A percentile compares a stretch with the other conserved stretches of the same genome.
Evolutionary conservation across 2,888 invertebrate species (phyloP).

Genomic region (Tipula vernalis): DNA sequence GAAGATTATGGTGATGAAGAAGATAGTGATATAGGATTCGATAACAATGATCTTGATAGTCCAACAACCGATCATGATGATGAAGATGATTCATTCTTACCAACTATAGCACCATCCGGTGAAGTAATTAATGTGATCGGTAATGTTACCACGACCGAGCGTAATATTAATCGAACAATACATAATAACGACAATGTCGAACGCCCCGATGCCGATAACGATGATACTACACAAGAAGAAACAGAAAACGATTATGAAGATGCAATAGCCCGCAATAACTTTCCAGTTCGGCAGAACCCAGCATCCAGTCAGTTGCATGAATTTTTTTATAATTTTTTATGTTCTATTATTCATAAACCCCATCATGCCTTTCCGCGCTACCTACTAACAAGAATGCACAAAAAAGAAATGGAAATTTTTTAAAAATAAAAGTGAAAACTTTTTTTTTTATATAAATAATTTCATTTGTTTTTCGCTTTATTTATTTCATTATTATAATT

Average conservation of each 20-base stretch:
- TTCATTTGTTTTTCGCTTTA: neutral
- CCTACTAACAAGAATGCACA: neutral
- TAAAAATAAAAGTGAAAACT: neutral
- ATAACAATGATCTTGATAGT: neutral
- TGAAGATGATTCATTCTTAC: neutral
- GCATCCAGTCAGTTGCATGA: slow-evolving; percentile 19
- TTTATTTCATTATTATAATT: neutral
- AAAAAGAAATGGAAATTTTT: neutral
- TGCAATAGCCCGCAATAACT: neutral
- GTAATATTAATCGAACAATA: neutral
- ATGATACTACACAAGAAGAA: slow-evolving; percentile 22
- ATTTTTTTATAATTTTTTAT: slow-evolving; percentile 17
- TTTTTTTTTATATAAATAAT: neutral
- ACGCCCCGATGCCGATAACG: slow-evolving; percentile 15
- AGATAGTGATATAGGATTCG: slow-evolving; percentile 12
- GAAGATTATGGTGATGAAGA: slow-evolving; percentile 17
- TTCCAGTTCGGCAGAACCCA: neutral
- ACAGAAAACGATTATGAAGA: slow-evolving; percentile 18
- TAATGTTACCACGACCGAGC: neutral
- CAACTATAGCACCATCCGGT: neutral
- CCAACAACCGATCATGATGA: neutral
- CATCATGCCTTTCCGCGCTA: neutral
- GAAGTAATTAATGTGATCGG: neutral
- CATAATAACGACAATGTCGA: neutral
- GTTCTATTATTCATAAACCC: slow-evolving; percentile 11